These are phyloP conservation scores for Oikopleura albicans DNA, from an alignment of 23 tunicate species.

Conservation along the genomic window DNA sequence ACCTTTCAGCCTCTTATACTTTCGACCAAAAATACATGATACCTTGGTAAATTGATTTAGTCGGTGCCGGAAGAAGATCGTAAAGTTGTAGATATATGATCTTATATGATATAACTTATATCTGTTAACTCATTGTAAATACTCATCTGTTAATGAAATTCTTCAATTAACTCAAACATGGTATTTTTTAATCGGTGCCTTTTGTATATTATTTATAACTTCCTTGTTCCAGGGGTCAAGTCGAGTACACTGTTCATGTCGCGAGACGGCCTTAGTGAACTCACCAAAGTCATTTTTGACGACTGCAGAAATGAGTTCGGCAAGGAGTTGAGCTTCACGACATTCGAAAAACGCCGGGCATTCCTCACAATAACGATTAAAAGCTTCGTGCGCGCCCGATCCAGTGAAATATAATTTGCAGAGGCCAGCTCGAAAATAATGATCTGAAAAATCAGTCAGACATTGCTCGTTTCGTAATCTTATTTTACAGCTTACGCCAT, in stretches of 20 bases:
- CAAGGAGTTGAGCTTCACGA: background rate
- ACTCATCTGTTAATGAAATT: too few species aligned
- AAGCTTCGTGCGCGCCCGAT: background rate
- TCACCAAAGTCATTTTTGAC: background rate
- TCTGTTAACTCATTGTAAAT: too few species aligned
- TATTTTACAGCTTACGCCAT: too few species aligned
- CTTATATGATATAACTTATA: too few species aligned
- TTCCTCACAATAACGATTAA: conserved; percentile 1
- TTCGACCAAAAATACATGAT: too few species aligned
- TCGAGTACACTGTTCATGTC: background rate
- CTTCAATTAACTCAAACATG: too few species aligned
- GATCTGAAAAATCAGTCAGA: background rate
- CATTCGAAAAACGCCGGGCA: background rate
- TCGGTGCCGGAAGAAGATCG: too few species aligned
- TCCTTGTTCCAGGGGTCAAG: background rate
- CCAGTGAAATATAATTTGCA: background rate
- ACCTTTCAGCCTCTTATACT: too few species aligned
- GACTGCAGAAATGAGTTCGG: background rate
- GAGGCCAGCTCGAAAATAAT: conserved; percentile 11
- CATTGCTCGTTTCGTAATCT: too few species aligned
- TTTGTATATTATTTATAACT: background rate
- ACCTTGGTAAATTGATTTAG: too few species aligned
- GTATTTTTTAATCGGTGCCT: too few species aligned
- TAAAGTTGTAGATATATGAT: too few species aligned
- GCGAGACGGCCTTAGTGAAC: background rate